Base-by-base conservation (phyloP, 1,140 invertebrate species). In the Forficula auricularia region DNA sequence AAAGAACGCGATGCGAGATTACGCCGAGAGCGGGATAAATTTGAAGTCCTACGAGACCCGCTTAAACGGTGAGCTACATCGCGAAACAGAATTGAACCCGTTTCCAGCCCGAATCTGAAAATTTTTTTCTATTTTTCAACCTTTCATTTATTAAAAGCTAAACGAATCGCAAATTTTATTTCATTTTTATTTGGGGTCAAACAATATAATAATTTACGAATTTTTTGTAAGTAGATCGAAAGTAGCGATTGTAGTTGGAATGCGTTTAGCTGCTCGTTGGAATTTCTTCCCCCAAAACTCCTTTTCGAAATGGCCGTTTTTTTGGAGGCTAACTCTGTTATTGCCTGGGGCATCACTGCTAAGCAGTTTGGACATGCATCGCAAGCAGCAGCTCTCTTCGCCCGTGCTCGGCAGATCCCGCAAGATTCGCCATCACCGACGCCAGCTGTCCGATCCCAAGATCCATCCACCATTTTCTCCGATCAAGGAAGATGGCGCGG, bases 371-470 rank as follows among this genome's bases (percentile, higher is more conserved):
- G 54, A 57, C 34, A 48, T 57, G 20, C 52, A 57, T 43, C 42
- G 51, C 18, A 55, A 55, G 44, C 47, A 52, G 34, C 48, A 40
- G n/a, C 49, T 51, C 37, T 48, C 49, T 10, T 46, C 42, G 8
- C 40, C 44, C n/a, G 52, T 53, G 7, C 36, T 54, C 32, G 56
- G 57, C 12, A 49, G 54, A 45, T 51, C 55, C 44, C 54, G 63
- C 43, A 64, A 65, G 52, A 45, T 59, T 9, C 52, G 60, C 38
- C 57, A 67, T 19, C 67, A 68, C 50, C 56, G 65, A 40, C 59
- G 66, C 13, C 64, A 68, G 50, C 54, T 66, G 42, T 68, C 66
- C 14, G 67, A 68, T 53, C 64, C 66, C 30, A 65, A 64, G 54
- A 55, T 67, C 16, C 55, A 60, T 52, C 54, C 63, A 36, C 58